Evolutionary conservation across 35 echinoderm and acorn worm species (phyloP).

Genomic region (Anneissia japonica): DNA sequence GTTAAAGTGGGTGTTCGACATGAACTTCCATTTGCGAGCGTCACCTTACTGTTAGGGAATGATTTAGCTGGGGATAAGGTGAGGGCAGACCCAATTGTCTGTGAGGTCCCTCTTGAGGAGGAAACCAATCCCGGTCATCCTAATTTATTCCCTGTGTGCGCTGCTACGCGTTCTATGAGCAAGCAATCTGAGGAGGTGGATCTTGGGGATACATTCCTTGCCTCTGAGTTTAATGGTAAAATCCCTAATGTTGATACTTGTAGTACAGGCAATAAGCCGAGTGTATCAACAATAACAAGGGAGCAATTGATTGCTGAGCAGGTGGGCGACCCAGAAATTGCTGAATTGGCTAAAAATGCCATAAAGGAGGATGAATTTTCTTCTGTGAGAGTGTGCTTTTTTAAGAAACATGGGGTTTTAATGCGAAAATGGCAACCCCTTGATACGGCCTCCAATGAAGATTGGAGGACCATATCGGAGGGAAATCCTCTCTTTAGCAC

Average conservation of each 20-base stretch:
- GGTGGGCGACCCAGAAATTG: background rate
- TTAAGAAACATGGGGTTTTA: background rate
- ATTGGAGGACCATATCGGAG: background rate
- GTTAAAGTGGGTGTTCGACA: constrained; percentile 12
- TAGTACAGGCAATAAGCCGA: background rate
- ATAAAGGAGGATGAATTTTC: background rate
- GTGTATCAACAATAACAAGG: background rate
- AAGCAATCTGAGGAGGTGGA: too few relatives aligned
- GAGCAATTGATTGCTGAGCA: background rate
- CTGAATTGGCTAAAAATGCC: background rate
- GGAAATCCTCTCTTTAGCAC: constrained; percentile 17
- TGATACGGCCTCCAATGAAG: background rate
- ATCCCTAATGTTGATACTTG: background rate
- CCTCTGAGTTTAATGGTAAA: background rate
- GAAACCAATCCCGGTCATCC: background rate
- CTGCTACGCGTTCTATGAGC: constrained; percentile 13
- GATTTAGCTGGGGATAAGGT: background rate
- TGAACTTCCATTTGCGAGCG: constrained; percentile 15
- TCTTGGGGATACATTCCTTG: background rate
- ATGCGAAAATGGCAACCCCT: background rate
- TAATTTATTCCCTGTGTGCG: constrained; percentile 9
- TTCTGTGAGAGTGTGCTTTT: background rate
- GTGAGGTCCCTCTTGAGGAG: background rate
- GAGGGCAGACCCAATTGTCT: background rate
- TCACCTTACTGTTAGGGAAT: background rate